These are phyloP conservation scores for Sminthopsis crassicaudata DNA, from an alignment of 2,113 vertebrate genomes.

Conservation along the genomic window DNA sequence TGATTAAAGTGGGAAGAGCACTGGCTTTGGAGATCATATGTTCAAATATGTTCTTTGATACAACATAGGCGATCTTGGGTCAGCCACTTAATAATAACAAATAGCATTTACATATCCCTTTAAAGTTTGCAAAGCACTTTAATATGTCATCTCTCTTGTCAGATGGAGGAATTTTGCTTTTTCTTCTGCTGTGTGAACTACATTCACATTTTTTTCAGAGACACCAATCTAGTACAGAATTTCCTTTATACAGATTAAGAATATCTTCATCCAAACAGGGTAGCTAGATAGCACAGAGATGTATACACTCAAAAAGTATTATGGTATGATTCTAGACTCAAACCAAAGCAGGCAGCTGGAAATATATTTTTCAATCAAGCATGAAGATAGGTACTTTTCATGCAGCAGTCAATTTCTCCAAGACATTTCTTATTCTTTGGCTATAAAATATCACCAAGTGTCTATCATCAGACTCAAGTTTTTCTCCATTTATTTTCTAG, in stretches of 20 bases:
- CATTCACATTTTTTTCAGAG: not conserved
- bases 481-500: slow-evolving; percentile 21
- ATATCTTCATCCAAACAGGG: not conserved
- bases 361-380: slow-evolving; percentile 32
- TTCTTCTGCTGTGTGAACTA: not conserved
- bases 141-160: not conserved
- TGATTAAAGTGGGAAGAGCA: not conserved
- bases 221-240: not conserved
- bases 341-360: not conserved
- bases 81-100: not conserved
- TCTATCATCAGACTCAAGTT: not conserved
- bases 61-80: too few species aligned
- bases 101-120: not conserved
- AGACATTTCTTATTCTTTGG: slow-evolving; percentile 32
- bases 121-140: not conserved
- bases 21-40: not conserved
- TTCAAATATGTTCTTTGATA: not conserved
- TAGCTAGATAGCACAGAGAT: not conserved
- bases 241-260: not conserved
- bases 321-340: not conserved
- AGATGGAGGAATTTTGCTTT: not conserved
- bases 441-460: slow-evolving; percentile 24
- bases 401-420: slow-evolving; percentile 12
- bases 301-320: slow-evolving; percentile 44
- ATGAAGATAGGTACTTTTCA: not conserved